phyloP scores from a whole-genome alignment of 2,888 invertebrate genomes.

The Scaptomyza cyrtandrae region DNA sequence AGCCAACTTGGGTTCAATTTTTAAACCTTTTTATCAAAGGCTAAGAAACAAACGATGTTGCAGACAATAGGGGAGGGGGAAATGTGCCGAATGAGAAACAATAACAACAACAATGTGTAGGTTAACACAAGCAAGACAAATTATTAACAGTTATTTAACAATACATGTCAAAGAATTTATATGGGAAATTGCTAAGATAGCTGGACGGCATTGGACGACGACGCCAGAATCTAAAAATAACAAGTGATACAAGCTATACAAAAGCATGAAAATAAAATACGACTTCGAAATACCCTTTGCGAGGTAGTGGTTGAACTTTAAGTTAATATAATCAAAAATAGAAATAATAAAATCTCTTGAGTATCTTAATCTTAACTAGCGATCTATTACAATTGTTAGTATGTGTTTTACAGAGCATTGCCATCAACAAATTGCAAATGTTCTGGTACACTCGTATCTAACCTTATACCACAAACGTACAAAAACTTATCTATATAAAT shows the following conservation, averaged over 20 bases:
- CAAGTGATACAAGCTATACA: constrained; percentile 23
- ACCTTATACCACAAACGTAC: constrained; percentile 6
- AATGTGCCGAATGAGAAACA: constrained; percentile 23
- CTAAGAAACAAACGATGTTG: constrained; percentile 20
- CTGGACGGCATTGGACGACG: constrained; percentile 27
- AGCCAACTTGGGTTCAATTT: constrained; percentile 27
- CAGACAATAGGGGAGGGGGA: constrained; percentile 23
- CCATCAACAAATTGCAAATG: constrained; percentile 16
- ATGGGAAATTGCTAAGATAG: constrained; percentile 56
- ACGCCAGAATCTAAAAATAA: constrained; percentile 68
- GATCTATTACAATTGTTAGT: neutral
- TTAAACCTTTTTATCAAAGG: constrained; percentile 38
- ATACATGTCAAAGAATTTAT: constrained; percentile 48
- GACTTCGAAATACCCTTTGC: constrained; percentile 31
- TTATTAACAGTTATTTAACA: constrained; percentile 77
- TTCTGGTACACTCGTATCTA: constrained; percentile 14
- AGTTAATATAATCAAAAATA: no score
- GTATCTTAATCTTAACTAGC: neutral
- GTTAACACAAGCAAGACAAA: constrained; percentile 65
- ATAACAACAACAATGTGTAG: constrained; percentile 35
- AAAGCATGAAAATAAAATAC: neutral
- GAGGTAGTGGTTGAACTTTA: neutral
- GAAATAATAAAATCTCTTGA: no score
- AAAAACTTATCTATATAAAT: constrained; percentile 9
- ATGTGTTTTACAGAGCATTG: neutral